Base-by-base conservation (phyloP, 2,797 vertebrate genomes). In the Manis pentadactyla region DNA sequence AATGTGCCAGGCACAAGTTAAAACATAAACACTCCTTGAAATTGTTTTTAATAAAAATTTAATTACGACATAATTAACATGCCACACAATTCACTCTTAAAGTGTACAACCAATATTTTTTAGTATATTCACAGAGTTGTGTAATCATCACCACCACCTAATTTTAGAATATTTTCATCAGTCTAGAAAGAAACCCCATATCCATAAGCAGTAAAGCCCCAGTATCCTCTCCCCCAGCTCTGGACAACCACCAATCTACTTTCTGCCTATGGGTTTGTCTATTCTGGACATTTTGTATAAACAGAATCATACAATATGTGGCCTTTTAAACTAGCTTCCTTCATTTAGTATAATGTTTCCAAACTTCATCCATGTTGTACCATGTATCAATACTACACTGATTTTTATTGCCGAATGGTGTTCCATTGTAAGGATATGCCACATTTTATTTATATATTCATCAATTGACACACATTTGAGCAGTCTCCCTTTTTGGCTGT, bases 161-260 rank as follows among this genome's bases (percentile, higher is more conserved):
- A 93, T 68, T 94, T 90, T 83, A 87, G 78, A 86, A 87, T 68
- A 57, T 49, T 89, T 89, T 84, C 31, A 79, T 66, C 42, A 79
- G 17, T 37, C 59, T 34, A 1, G 25, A 73, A 85, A 81, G 90
- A 59, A 87, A 63, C 14, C 15, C 34, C 27, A 1, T 29, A 23
- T 25, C 27, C 31, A 23, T 69, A 55, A 61, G 73, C 17, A 57
- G 51, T 63, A 79, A 87, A 57, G 29, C 29, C 2, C 18, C 2
- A 11, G 7, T 18, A 15, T 75, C 51, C 18, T 27, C 21, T 78
- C 11, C 39, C 9, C 18, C 1, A 31, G 23, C 87, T 83, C 49
- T n/a, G 51, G 51, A 55, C 46, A 83, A 57, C 42, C 34, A 31
- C 31, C 42, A 34, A 14, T 49, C 31, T 63, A 34, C 37, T 57